These are phyloP conservation scores for Monochamus alternatus DNA, from an alignment of 2,888 invertebrate genomes.

Conservation along the genomic window DNA sequence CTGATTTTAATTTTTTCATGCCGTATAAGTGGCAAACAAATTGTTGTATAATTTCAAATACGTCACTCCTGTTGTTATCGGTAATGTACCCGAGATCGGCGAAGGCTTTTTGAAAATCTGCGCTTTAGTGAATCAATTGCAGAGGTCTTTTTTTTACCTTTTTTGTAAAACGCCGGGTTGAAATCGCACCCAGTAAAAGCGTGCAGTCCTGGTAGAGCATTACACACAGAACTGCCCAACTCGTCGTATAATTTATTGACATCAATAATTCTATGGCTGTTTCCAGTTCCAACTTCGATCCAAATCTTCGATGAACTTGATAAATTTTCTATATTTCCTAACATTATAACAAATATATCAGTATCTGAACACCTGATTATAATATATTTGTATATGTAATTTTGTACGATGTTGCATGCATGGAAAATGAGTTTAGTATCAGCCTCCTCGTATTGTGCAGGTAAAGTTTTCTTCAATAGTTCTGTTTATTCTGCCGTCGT, in stretches of 20 bases:
- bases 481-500: conserved; percentile 39
- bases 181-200: conserved; percentile 2
- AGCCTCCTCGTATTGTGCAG: conserved; percentile 47
- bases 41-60: conserved; percentile 32
- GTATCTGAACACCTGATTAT: conserved; percentile 51
- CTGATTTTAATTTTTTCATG: conserved; percentile 33
- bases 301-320: conserved; percentile 47
- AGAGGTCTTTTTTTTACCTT: conserved; percentile 30
- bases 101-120: conserved; percentile 35
- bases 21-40: conserved; percentile 15
- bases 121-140: conserved; percentile 9
- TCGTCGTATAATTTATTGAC: conserved; percentile 44
- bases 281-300: conserved; percentile 51
- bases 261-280: conserved; percentile 49
- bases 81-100: conserved; percentile 30
- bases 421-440: conserved; percentile 45
- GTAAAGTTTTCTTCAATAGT: conserved; percentile 42
- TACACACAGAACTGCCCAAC: conserved; percentile 39
- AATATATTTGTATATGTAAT: conserved; percentile 45
- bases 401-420: conserved; percentile 30
- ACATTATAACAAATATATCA: conserved; percentile 51
- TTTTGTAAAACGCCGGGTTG: conserved; percentile 23
- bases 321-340: conserved; percentile 51
- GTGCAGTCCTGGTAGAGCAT: background rate
- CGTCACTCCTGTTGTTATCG: conserved; percentile 29